Conservation (phyloP, 1,140 invertebrate genomes). For the Homalodisca vitripennis region DNA sequence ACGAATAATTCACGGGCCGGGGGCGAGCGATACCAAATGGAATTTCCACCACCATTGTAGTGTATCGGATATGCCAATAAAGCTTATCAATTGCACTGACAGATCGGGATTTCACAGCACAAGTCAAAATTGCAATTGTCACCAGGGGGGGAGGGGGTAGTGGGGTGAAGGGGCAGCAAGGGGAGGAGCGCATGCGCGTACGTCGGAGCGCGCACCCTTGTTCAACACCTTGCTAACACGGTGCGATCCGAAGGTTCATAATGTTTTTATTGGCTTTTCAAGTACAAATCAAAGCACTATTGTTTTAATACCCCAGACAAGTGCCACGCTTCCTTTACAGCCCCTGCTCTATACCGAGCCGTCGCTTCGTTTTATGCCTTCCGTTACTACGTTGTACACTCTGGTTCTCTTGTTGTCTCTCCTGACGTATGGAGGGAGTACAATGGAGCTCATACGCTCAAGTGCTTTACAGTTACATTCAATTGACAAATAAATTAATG, state of each 20-base stretch:
- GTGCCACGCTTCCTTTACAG: background rate
- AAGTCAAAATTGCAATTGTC: background rate
- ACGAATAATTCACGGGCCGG: background rate
- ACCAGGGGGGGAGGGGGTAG: background rate
- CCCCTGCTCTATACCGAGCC: too few species aligned
- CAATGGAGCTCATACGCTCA: too few species aligned
- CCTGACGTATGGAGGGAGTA: too few species aligned
- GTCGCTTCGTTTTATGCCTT: too few species aligned
- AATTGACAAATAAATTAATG: too few species aligned
- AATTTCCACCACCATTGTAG: too few species aligned
- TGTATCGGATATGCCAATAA: background rate
- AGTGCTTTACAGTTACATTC: too few species aligned
- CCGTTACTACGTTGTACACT: too few species aligned
- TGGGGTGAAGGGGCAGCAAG: background rate
- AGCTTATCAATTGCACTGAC: slow-evolving; percentile 15
- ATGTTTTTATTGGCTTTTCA: slow-evolving; percentile 26
- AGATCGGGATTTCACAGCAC: slow-evolving; percentile 9
- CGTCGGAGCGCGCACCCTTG: slow-evolving; percentile 6
- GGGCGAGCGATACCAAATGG: background rate
- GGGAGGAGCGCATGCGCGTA: background rate
- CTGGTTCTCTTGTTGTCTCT: too few species aligned
- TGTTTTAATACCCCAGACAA: slow-evolving; percentile 18
- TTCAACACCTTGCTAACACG: slow-evolving; percentile 18
- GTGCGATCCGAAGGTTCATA: slow-evolving; percentile 18
- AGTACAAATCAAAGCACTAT: slow-evolving; percentile 20